Base-by-base conservation (phyloP, 1,140 invertebrate species). In the Piezodorus guildinii region DNA sequence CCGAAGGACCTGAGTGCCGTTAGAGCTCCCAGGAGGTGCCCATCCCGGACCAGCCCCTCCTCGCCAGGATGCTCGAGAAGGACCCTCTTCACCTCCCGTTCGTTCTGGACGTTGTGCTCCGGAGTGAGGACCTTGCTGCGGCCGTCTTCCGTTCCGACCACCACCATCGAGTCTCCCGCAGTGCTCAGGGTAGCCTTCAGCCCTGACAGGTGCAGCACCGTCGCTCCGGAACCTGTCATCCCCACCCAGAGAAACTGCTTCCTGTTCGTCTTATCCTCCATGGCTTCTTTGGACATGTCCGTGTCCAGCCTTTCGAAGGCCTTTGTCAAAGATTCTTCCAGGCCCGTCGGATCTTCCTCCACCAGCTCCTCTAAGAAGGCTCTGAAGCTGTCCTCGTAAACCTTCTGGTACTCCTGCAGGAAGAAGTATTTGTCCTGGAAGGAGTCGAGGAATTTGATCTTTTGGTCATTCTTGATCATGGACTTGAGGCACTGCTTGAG, bases 1-100 rank as follows among this genome's bases (percentile, higher is more conserved):
- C 97, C 97, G 70, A 99, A 85, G n/a, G 96, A 91, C 62, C 97
- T 78, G n/a, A 98, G 77, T 0, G 97, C 96, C 3, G 92, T 91
- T 43, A 99, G 77, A 72, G 96, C 88, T 3, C 95, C 94, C 1
- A 99, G 77, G 21, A 99, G 77, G 68, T 96, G 79, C 68, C 94
- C 90, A 77, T 91, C 86, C 76, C 85, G 85, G 61, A 98, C 87
- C 0, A 96, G 83, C 58, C 88, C 89, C 77, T 99, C 96, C 62
- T 78, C 83, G 8, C 78, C 77, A 0, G 95, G 96, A 83, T 99
- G 97, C 68, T 91, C 88, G 21, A 77, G 78, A 54, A 87, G 75
- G 62, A 91, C 85, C 70, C 88, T 78, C 60, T 84, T 77, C 0
- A 95, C 83, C 80, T 99, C 97, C 25, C 78, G 72, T 44, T 80